Percentiles rank a stretch among this genome's conserved stretches.
phyloP scores from a whole-genome alignment of 2,113 vertebrate genomes.

The Proterorhinus semilunaris region DNA sequence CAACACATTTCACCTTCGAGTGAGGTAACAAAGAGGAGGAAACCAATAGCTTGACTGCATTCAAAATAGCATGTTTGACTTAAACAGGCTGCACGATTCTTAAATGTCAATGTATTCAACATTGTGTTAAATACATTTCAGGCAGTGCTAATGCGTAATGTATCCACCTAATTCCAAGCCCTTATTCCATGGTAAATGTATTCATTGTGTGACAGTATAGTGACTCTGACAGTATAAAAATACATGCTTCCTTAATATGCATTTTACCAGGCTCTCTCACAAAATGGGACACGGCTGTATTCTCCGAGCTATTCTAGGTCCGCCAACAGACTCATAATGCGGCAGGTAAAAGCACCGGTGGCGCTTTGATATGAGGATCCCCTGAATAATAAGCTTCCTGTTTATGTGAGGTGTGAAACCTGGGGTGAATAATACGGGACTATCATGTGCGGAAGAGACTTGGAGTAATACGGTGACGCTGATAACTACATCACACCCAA shows the following conservation, averaged over 20 bases:
- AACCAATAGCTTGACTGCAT: no score
- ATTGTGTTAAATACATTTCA: neutral
- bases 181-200: neutral
- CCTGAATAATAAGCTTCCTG: constrained; percentile 35
- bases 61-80: no score
- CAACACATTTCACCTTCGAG: no score
- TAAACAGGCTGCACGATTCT: neutral
- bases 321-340: constrained; percentile 18
- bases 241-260: constrained; percentile 21
- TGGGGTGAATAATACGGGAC: constrained; percentile 33
- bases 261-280: constrained; percentile 28
- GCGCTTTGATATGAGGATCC: constrained; percentile 24
- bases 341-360: constrained; percentile 18
- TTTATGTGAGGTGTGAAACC: constrained; percentile 49
- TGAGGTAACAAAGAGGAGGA: no score
- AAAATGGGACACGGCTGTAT: constrained; percentile 24
- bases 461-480: constrained; percentile 14
- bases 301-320: constrained; percentile 16
- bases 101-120: neutral
- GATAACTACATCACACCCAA: constrained; percentile 37
- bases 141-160: neutral
- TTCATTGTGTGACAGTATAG: neutral
- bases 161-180: neutral
- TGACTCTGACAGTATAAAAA: constrained; percentile 7
- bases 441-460: neutral